These are phyloP conservation scores for Lycia hirtaria DNA, from an alignment of 2,888 invertebrate species.

Conservation along the genomic window DNA sequence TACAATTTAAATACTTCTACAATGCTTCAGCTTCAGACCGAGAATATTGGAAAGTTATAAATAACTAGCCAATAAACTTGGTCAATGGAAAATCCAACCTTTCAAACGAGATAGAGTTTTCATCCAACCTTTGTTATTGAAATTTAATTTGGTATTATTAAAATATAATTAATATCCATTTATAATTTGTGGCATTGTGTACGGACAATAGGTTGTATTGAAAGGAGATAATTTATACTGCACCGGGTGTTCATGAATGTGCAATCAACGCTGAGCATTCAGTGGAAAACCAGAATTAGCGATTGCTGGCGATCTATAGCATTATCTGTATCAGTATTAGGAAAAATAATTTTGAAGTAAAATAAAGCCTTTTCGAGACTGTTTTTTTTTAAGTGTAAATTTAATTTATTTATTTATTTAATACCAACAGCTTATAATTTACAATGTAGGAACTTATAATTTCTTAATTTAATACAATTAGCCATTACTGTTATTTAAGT, in stretches of 20 bases:
- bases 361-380: too few species aligned
- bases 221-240: conserved; percentile 54
- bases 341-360: too few species aligned
- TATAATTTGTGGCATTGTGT: conserved; percentile 51
- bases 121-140: conserved; percentile 25
- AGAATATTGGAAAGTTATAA: not conserved
- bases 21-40: not conserved
- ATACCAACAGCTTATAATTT: too few species aligned
- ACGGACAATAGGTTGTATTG: conserved; percentile 50
- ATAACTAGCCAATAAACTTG: conserved; percentile 8
- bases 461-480: too few species aligned
- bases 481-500: too few species aligned
- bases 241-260: conserved; percentile 48
- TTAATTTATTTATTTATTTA: too few species aligned
- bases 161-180: conserved; percentile 52
- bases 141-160: conserved; percentile 42
- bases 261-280: conserved; percentile 30
- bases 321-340: not conserved
- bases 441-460: too few species aligned
- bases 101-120: conserved; percentile 19
- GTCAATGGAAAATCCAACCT: conserved; percentile 1
- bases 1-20: too few species aligned
- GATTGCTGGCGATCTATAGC: conserved; percentile 17
- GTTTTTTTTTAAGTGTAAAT: too few species aligned
- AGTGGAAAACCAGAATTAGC: conserved; percentile 30